Conservation (phyloP, 2,113 vertebrate species). For the Pygoscelis adeliae region DNA sequence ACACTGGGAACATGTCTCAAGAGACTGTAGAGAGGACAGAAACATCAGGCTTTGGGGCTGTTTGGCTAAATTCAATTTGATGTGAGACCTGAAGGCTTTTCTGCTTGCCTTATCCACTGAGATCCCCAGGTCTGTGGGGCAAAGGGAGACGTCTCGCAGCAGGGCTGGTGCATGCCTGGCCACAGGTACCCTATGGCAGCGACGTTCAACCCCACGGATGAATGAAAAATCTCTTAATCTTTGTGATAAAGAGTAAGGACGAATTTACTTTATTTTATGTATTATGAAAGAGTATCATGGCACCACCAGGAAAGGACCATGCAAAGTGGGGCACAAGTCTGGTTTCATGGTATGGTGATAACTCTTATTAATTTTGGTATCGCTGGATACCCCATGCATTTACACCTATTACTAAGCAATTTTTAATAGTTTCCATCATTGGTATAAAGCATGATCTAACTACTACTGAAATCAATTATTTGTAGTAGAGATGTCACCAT, state of each 20-base stretch:
- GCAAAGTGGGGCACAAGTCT: neutral
- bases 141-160: neutral
- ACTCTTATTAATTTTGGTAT: neutral
- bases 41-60: neutral
- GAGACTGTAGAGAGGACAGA: neutral
- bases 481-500: neutral
- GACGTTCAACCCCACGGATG: rapidly evolving
- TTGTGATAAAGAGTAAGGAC: neutral
- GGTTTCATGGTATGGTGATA: neutral
- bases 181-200: neutral
- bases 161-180: neutral
- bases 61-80: neutral
- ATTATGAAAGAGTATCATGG: neutral
- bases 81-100: neutral
- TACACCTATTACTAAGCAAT: neutral
- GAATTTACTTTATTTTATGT: neutral
- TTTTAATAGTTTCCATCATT: neutral
- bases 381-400: neutral
- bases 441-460: neutral
- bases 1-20: neutral
- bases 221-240: neutral
- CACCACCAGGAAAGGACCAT: neutral
- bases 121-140: neutral
- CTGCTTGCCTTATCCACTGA: rapidly evolving
- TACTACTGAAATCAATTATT: neutral